phyloP scores from a whole-genome alignment of 2,888 invertebrate species.

The Epiblema foenella region DNA sequence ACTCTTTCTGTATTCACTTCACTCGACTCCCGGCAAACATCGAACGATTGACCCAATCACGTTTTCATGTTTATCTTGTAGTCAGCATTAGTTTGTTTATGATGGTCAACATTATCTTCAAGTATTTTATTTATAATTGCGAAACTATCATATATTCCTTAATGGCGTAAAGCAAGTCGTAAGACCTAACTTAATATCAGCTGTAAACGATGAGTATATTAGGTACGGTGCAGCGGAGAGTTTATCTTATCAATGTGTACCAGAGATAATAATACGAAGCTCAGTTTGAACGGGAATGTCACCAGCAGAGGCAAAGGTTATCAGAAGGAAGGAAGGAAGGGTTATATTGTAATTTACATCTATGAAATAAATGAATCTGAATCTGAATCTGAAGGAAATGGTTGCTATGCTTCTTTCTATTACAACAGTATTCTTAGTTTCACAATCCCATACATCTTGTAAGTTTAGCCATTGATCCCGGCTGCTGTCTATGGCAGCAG shows the following conservation, averaged over 20 bases:
- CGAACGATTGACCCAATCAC: constrained; percentile 38
- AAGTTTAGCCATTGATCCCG: no score
- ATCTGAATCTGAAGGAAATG: constrained; percentile 38
- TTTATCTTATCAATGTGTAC: constrained; percentile 70
- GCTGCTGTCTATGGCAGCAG: no score
- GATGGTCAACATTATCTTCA: constrained; percentile 28
- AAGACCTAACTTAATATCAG: constrained; percentile 37
- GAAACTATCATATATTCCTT: constrained; percentile 15
- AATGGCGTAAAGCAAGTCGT: constrained; percentile 26
- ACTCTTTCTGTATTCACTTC: constrained; percentile 30
- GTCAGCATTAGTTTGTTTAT: constrained; percentile 27
- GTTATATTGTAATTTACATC: no score
- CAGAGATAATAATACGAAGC: constrained; percentile 54
- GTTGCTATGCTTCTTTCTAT: constrained; percentile 46
- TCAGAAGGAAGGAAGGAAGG: no score
- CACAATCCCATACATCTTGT: constrained; percentile 26
- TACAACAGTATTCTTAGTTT: constrained; percentile 40
- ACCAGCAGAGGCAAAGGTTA: constrained; percentile 54
- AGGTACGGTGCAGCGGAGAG: constrained; percentile 57
- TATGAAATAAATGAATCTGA: no score
- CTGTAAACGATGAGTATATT: constrained; percentile 33
- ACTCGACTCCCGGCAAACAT: constrained; percentile 43
- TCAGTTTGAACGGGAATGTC: constrained; percentile 52
- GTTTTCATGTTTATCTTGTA: constrained; percentile 35
- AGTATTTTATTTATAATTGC: constrained; percentile 32